Evolutionary conservation across 2,797 vertebrate species (phyloP), one percentile per base, ranked within the genome.

Genomic region (Thamnophis elegans): DNA sequence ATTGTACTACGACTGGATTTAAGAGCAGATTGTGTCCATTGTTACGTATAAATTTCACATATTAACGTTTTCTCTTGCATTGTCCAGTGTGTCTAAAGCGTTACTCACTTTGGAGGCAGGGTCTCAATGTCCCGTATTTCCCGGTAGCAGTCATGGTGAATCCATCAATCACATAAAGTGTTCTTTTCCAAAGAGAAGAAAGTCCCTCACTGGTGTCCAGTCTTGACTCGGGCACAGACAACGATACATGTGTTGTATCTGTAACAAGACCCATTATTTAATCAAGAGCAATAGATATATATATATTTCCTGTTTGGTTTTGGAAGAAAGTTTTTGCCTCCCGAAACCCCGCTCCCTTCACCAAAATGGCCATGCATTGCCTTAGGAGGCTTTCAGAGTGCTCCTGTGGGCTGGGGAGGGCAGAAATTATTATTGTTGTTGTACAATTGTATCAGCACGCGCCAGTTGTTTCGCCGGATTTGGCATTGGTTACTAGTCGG

Each of bases 171-270:
- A 99, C 99, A 0, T n/a, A n/a, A n/a, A n/a, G n/a, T n/a, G n/a
- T n/a, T n/a, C n/a, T n/a, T n/a, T n/a, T n/a, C n/a, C n/a, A n/a
- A n/a, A n/a, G n/a, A n/a, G n/a, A n/a, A n/a, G n/a, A n/a, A n/a
- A n/a, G 98, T 12, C 99, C 99, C 94, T 99, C 99, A 0, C 99
- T 99, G 93, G 99, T 99, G 97, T 99, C 99, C 13, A 99, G 98
- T 87, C 99, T 99, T 96, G 12, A 99, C 99, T 14, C 99, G 96
- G 93, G 99, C 99, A n/a, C n/a, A n/a, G n/a, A 92, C 99, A 99
- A 90, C 99, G 98, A 97, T 99, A 99, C 99, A 99, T 99, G 96
- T 99, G 99, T 94, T 99, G 99, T 94, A 99, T 99, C 99, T 99
- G 93, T 1, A 96, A 93, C 0, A 86, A 94, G 90, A 96, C 65